These are phyloP conservation scores for Drosophila orosa DNA, from an alignment of 1,140 invertebrate genomes.

Conservation along the genomic window DNA sequence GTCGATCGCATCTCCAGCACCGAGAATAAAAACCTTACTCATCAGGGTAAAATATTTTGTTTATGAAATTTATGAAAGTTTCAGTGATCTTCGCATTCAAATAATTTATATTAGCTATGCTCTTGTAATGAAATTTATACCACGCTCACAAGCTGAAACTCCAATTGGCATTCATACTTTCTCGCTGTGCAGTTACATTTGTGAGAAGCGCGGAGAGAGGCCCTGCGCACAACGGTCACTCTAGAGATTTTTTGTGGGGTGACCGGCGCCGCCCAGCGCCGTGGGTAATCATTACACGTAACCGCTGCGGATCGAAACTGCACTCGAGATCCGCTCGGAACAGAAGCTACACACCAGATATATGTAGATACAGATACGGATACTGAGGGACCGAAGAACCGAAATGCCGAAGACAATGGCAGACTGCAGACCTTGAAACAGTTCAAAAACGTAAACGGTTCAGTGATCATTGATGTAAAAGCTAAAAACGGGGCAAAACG, in stretches of 20 bases:
- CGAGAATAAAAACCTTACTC: neutral
- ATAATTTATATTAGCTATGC: neutral
- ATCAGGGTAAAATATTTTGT: neutral
- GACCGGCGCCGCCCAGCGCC: slow-evolving; percentile 10
- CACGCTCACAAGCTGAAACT: neutral
- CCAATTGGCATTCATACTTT: neutral
- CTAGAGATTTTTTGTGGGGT: slow-evolving; percentile 10
- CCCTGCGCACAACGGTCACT: slow-evolving; percentile 18
- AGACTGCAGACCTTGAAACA: slow-evolving; percentile 82
- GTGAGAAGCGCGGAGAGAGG: slow-evolving; percentile 31
- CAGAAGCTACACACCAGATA: slow-evolving; percentile 24
- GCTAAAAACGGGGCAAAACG: slow-evolving; percentile 54
- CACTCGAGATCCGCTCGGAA: slow-evolving; percentile 28
- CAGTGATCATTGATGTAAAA: slow-evolving; percentile 84
- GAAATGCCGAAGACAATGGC: slow-evolving; percentile 52
- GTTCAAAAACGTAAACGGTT: slow-evolving; percentile 84
- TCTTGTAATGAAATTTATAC: too few species aligned
- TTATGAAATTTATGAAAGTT: neutral
- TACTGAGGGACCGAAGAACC: slow-evolving; percentile 6
- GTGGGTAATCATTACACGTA: slow-evolving; percentile 29
- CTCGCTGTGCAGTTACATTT: slow-evolving; percentile 6
- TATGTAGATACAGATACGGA: slow-evolving; percentile 16
- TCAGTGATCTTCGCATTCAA: neutral
- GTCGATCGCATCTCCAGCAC: slow-evolving; percentile 18
- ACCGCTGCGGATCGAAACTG: slow-evolving; percentile 32